phyloP scores from a whole-genome alignment of 2,113 vertebrate genomes.

The Lasiurus borealis region DNA sequence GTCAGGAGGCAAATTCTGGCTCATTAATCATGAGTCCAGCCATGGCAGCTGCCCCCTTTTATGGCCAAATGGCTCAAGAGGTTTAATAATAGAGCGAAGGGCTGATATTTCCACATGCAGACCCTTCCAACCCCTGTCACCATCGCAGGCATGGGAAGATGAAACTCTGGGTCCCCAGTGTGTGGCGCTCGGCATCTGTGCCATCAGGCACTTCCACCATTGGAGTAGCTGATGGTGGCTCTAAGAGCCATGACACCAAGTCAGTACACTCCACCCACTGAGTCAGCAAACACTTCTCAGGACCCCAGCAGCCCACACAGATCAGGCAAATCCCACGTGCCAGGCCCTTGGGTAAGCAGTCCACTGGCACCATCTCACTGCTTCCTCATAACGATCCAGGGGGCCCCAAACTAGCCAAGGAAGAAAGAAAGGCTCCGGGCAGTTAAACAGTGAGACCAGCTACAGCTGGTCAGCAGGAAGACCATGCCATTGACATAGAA shows the following conservation, averaged over 20 bases:
- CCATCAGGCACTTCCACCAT: neutral
- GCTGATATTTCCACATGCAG: neutral
- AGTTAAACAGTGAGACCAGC: too few relatives aligned
- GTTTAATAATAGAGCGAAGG: conserved; percentile 67
- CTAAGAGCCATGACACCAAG: neutral
- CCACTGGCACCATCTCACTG: neutral
- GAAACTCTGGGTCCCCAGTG: neutral
- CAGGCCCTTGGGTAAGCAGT: neutral
- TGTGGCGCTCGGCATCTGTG: neutral
- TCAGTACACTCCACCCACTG: neutral
- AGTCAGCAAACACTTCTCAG: neutral
- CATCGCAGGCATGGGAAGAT: neutral
- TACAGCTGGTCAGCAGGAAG: neutral
- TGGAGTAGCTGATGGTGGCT: accelerated
- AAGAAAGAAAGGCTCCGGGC: neutral
- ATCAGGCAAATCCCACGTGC: accelerated
- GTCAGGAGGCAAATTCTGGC: neutral
- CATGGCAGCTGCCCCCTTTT: conserved; percentile 74
- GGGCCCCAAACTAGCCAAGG: neutral
- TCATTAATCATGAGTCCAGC: conserved; percentile 64
- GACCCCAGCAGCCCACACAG: neutral
- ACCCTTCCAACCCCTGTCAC: neutral
- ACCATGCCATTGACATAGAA: accelerated
- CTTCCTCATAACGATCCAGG: neutral
- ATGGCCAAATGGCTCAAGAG: conserved; percentile 70